Base-by-base conservation (phyloP, 1,140 invertebrate species). In the Fopius arisanus region DNA sequence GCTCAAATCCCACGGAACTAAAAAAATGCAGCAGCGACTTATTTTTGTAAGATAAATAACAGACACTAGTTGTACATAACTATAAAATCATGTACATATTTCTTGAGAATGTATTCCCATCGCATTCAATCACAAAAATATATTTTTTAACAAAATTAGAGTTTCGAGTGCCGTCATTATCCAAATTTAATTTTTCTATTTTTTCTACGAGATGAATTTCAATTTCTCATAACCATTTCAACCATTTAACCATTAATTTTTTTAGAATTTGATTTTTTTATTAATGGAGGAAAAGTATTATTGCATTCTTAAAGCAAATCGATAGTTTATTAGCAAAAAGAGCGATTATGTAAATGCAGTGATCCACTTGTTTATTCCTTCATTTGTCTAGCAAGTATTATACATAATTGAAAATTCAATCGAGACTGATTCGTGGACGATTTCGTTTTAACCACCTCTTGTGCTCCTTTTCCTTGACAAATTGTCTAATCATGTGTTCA, bases 401-500 rank as follows among this genome's bases (percentile, higher is more conserved):
- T 54, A 54, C 23, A 19, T 21, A 54, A 10, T 19, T 4, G 7
- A 19, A n/a, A 54, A 19, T 54, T 62, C 26, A 62, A 26, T 62
- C 54, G 26, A 84, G 63, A 10, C 62, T 82, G 28, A 86, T 75
- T 29, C 67, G 72, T 29, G 69, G 71, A 67, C 62, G 78, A 67
- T 81, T 79, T 16, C 12, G 29, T 67, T 28, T 82, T 12, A 28
- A 54, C 2, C 78, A 67, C 16, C 54, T 66, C 51, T 40, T 80
- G n/a, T 70, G 66, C 65, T 79, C 29, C 16, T 83, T 77, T 70
- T 84, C 77, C 41, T 82, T 75, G 28, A 88, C 70, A 33, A 89
- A 83, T 77, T 89, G 40, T 74, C 90, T 89, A 21, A 94, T 92
- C 72, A 92, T 89, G 79, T 90, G 90, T 77, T 89, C 87, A 0